Evolutionary conservation across 2,888 invertebrate species (phyloP).

Genomic region (Rotaria sp.): DNA sequence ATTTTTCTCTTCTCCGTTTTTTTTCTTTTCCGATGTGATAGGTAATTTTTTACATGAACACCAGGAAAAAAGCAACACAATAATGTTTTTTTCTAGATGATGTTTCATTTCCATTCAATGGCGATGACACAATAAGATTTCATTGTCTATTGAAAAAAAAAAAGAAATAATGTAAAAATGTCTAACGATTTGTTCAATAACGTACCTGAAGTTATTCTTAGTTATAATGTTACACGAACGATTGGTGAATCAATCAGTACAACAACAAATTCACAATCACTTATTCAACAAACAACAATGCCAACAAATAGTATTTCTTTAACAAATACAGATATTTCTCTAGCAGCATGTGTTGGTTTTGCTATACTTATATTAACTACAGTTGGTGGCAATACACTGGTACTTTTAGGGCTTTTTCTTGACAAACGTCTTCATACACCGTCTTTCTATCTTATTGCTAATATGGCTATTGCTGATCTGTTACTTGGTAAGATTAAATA

Average conservation of each 20-base stretch:
- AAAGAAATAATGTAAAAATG: background rate
- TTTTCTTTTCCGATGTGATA: background rate
- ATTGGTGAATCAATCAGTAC: background rate
- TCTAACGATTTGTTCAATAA: background rate
- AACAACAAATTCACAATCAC: background rate
- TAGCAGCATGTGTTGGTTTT: constrained; percentile 48
- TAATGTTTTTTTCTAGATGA: background rate
- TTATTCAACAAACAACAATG: background rate
- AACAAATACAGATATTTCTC: background rate
- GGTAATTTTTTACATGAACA: background rate
- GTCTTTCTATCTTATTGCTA: constrained; percentile 65
- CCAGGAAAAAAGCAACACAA: too few relatives aligned
- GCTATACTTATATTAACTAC: constrained; percentile 56
- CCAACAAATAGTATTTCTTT: background rate
- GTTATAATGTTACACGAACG: background rate
- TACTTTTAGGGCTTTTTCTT: constrained; percentile 57
- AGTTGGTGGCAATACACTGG: constrained; percentile 59
- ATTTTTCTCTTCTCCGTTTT: background rate
- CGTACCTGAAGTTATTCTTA: background rate
- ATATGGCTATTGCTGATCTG: constrained; percentile 65
- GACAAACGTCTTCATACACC: constrained; percentile 59
- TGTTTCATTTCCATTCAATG: background rate
- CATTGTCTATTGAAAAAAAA: background rate
- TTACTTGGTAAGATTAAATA: constrained; percentile 57
- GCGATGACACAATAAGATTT: background rate